Percentiles rank a stretch among this genome's conserved stretches.
These are phyloP conservation scores for Drosophila repletoides DNA, from an alignment of 1,140 invertebrate species.

Conservation along the genomic window DNA sequence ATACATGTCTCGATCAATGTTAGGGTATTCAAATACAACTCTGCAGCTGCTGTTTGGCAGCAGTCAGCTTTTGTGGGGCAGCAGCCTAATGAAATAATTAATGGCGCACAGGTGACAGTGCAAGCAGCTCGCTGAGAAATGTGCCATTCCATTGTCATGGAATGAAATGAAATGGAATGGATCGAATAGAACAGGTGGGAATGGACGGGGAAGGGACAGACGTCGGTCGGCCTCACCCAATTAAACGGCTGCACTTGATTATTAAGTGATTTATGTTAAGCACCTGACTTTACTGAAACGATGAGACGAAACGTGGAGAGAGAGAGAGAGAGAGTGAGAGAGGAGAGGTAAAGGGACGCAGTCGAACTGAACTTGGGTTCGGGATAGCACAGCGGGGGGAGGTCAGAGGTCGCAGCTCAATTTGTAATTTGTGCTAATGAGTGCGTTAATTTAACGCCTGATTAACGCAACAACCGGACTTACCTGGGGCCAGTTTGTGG, in stretches of 20 bases:
- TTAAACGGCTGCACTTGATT: conserved; percentile 75
- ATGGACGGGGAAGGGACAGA: conserved; percentile 2
- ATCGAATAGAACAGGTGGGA: background rate
- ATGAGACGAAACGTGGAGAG: too few relatives aligned
- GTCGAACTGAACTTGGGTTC: too few relatives aligned
- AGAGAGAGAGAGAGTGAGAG: background rate
- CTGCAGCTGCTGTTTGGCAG: background rate
- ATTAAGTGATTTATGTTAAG: conserved; percentile 78
- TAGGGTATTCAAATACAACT: background rate
- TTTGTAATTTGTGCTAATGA: conserved; percentile 79
- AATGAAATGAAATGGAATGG: background rate
- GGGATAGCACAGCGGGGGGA: too few relatives aligned
- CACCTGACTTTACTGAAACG: conserved; percentile 56
- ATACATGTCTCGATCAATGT: too few relatives aligned
- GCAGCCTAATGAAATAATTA: conserved; percentile 63
- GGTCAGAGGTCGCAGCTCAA: conserved; percentile 65
- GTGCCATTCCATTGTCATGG: background rate
- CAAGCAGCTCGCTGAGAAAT: background rate
- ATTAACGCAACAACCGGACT: conserved; percentile 51
- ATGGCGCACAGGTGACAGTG: conserved; percentile 44
- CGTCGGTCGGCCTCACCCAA: conserved; percentile 56
- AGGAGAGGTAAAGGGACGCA: background rate
- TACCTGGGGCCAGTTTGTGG: conserved; percentile 44
- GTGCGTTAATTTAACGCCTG: conserved; percentile 79
- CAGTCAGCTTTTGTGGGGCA: conserved; percentile 49